Evolutionary conservation across 2,888 invertebrate genomes (phyloP), one percentile per base, ranked within the genome.

Genomic region (Eilema depressum): DNA sequence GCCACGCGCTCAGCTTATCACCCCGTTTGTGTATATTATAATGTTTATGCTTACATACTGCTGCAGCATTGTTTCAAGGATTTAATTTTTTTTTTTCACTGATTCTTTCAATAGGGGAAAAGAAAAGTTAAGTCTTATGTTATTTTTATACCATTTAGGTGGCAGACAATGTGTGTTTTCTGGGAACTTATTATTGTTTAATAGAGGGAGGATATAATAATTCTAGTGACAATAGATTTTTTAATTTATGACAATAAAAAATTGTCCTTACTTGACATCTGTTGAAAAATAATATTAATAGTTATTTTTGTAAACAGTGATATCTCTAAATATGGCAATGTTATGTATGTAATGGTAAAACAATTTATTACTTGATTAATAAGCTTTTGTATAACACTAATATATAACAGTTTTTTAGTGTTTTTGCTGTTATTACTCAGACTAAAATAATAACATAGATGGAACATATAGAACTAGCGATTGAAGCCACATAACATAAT

Each of bases 1-100:
- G 68, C 71, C 85, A 78, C 82, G 78, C 77, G 75, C 73, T 70
- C 75, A 41, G 76, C 77, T 84, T 84, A 81, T 83, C 84, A 66
- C 70, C 64, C 70, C 63, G 66, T 62, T 75, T 57, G 64, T 28
- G 59, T 69, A 68, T 71, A 74, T 25, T 0, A 66, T 63, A 20
- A n/a, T 26, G 37, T 59, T 23, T 28, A 63, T 26, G 26, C 59
- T 41, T 25, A 23, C 12, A 25, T 17, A 8, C 3, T 30, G 3
- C 47, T 53, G 37, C 8, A 53, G 60, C 28, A 68, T 37, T 63
- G 57, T 37, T 33, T 64, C 37, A 37, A 33, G n/a, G 11, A 37
- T n/a, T 47, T 26, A 1, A 4, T 2, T 12, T 28, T 53, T 28
- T 25, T 23, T 26, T 28, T 59, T 59, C 1, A 7, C 0, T 41